phyloP scores from a whole-genome alignment of 1,140 invertebrate genomes.

The Arion vulgaris region DNA sequence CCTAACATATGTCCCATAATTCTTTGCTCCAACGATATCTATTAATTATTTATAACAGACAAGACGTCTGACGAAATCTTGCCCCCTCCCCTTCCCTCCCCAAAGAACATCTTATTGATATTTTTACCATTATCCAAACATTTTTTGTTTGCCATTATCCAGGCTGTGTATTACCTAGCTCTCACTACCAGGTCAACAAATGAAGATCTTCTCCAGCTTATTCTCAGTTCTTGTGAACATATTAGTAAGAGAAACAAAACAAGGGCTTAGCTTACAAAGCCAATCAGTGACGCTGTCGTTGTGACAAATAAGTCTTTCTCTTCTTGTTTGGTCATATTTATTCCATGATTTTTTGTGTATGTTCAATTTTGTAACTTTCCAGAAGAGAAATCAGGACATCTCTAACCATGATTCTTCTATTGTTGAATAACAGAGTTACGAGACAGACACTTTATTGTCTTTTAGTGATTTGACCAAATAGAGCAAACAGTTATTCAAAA shows the following conservation, averaged over 20 bases:
- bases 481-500: too few relatives aligned
- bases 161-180: background rate
- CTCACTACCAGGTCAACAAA: background rate
- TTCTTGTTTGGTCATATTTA: too few relatives aligned
- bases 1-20: background rate
- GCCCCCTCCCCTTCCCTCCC: background rate
- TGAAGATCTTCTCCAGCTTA: background rate
- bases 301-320: background rate
- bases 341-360: background rate
- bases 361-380: background rate
- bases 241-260: background rate
- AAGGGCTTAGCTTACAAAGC: background rate
- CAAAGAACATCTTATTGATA: background rate
- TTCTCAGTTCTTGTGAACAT: background rate
- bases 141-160: slow-evolving; percentile 7
- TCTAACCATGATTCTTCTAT: too few relatives aligned
- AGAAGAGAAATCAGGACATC: background rate
- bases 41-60: background rate
- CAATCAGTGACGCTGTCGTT: background rate
- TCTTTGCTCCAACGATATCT: background rate
- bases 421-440: too few relatives aligned
- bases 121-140: too few relatives aligned
- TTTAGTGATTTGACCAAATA: too few relatives aligned
- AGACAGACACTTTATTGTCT: too few relatives aligned
- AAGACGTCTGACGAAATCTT: background rate